Evolutionary conservation across 2,888 invertebrate species (phyloP), one percentile per base, ranked within the genome.

Genomic region (Diplazon laetatorius): DNA sequence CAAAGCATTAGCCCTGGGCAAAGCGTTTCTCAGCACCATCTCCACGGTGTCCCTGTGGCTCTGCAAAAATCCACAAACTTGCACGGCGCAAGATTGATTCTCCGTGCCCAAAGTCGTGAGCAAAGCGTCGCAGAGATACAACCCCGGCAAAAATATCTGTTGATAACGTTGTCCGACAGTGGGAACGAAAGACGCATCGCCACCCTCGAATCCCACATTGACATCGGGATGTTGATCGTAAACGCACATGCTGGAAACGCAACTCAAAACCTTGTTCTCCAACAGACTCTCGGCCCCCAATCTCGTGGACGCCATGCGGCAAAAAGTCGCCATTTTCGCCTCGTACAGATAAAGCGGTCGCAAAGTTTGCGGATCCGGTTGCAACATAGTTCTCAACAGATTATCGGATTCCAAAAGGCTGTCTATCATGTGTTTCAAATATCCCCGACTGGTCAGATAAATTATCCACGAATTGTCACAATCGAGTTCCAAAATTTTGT

Each of bases 321-420:
- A 93, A 16, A 97, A 92, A 82, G 96, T 93, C 42, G 96, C 94
- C 95, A 98, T 95, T 92, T 97, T 96, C 0, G 97, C 95, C 90
- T 97, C 96, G 91, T 97, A 98, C 14, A 97, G 94, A 92, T 97
- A 98, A 0, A 98, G 91, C 0, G 95, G 94, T 71, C 95, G 94
- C 50, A 97, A 92, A 1, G 94, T 94, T 60, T 93, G 93, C 0
- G 95, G 94, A 80, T 92, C 93, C 12, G 93, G 93, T 84, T 95
- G 94, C 52, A 96, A 86, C n/a, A 95, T 93, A 2, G 92, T 92
- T 68, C 92, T 92, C 18, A 97, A 90, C 18, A 94, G 93, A 55
- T 93, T 93, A 87, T 97, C 96, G 39, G 96, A 95, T 76, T 95
- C 95, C 76, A 95, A 88, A 73, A 98, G 91, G 77, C 96, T 95